A percentile compares a stretch with the other conserved stretches of the same genome.
phyloP scores from a whole-genome alignment of 53 echinoderm and acorn worm species.

The Holothuria scabra region DNA sequence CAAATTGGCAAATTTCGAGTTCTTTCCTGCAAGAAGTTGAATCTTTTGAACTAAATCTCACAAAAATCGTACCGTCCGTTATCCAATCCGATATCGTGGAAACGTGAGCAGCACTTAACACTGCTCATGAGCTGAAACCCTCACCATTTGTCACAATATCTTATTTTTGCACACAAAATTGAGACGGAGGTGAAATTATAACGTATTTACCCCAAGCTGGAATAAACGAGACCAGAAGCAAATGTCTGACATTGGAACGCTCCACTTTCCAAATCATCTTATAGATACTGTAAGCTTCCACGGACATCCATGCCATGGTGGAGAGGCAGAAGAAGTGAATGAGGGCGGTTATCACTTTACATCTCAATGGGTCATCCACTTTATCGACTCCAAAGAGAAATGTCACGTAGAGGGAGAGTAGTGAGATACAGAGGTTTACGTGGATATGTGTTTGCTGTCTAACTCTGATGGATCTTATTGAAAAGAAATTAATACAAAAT shows the following conservation, averaged over 20 bases:
- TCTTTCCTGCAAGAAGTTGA: no score
- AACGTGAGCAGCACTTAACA: no score
- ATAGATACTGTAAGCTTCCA: constrained; percentile 36
- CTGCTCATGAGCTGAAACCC: no score
- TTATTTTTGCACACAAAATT: no score
- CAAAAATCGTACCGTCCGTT: no score
- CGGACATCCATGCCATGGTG: constrained; percentile 38
- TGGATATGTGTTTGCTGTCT: constrained; percentile 25
- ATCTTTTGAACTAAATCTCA: no score
- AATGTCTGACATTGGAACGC: not conserved
- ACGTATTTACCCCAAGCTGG: constrained; percentile 14
- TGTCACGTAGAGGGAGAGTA: constrained; percentile 4
- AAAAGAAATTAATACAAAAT: no score
- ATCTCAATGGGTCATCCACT: constrained; percentile 1
- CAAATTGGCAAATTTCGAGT: no score
- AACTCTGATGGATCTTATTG: not conserved
- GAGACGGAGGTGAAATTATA: no score
- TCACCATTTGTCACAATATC: no score
- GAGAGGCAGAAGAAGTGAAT: constrained; percentile 47
- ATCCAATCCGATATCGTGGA: no score
- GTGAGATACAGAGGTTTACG: constrained; percentile 38
- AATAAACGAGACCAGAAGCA: not conserved
- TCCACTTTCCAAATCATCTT: constrained; percentile 15
- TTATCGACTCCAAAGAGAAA: constrained; percentile 35
- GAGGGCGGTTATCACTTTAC: constrained; percentile 19